phyloP scores from a whole-genome alignment of 2,888 invertebrate species.

The Allacma fusca region DNA sequence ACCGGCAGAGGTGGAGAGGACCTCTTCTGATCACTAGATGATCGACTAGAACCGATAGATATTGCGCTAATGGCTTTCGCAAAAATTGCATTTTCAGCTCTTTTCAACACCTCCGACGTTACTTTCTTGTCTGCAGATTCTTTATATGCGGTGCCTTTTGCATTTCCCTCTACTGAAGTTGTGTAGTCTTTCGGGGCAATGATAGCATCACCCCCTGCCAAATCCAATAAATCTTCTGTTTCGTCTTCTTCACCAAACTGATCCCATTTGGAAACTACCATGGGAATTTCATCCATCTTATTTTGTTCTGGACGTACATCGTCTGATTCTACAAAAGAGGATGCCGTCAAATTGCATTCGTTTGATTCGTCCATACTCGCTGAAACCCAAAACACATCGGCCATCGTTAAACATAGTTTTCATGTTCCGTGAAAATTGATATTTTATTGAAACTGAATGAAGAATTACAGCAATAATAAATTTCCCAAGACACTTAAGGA shows the following conservation, averaged over 20 bases:
- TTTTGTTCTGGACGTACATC: no score
- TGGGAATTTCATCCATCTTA: constrained; percentile 26
- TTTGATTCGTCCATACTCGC: no score
- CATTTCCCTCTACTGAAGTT: background rate
- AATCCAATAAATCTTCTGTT: constrained; percentile 47
- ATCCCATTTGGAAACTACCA: constrained; percentile 60
- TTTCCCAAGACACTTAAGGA: no score
- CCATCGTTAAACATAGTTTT: no score
- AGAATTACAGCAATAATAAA: no score
- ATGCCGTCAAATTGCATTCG: no score
- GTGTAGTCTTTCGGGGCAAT: background rate
- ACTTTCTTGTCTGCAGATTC: constrained; percentile 70
- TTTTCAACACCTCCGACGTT: constrained; percentile 85
- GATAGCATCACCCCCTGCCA: background rate
- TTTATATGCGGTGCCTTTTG: constrained; percentile 4
- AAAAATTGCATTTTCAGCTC: constrained; percentile 91
- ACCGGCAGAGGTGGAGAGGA: background rate
- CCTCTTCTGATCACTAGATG: constrained; percentile 19
- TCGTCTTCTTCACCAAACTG: constrained; percentile 62
- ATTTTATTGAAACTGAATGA: no score
- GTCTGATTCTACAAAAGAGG: no score
- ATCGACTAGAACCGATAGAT: constrained; percentile 25
- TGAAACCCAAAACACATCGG: no score
- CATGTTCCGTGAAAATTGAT: no score
- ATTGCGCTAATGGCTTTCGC: constrained; percentile 76